phyloP scores from a whole-genome alignment of 2,113 vertebrate species.

The Malurus alboscapulatus region DNA sequence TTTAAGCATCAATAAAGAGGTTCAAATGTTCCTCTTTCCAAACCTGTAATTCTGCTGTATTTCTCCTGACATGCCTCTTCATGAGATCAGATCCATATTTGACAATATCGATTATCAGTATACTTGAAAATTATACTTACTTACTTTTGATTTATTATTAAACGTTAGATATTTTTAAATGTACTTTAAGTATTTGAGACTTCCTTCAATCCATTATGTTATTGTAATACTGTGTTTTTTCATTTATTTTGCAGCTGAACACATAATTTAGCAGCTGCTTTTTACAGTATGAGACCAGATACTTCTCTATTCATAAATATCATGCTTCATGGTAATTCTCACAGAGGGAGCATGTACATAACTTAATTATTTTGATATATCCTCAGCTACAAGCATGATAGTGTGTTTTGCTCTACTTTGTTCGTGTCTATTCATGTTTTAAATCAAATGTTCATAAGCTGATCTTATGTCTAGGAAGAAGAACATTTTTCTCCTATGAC shows the following conservation, averaged over 20 bases:
- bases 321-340: background rate
- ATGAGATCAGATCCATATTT: background rate
- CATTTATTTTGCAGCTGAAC: background rate
- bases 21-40: background rate
- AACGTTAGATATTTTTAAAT: background rate
- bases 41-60: background rate
- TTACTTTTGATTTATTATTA: background rate
- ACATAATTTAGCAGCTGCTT: background rate
- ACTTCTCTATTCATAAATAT: background rate
- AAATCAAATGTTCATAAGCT: background rate
- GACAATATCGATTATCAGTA: background rate
- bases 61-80: background rate
- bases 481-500: background rate
- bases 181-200: background rate
- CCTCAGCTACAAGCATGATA: background rate
- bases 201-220: background rate
- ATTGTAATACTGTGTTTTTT: background rate
- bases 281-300: background rate
- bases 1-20: background rate
- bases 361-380: background rate
- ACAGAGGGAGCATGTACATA: background rate
- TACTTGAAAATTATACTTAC: background rate
- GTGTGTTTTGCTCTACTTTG: background rate
- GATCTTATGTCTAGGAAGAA: background rate
- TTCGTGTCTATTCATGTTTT: background rate